These are phyloP conservation scores for Phorcus lineatus DNA, from an alignment of 2,888 invertebrate genomes.

Conservation along the genomic window DNA sequence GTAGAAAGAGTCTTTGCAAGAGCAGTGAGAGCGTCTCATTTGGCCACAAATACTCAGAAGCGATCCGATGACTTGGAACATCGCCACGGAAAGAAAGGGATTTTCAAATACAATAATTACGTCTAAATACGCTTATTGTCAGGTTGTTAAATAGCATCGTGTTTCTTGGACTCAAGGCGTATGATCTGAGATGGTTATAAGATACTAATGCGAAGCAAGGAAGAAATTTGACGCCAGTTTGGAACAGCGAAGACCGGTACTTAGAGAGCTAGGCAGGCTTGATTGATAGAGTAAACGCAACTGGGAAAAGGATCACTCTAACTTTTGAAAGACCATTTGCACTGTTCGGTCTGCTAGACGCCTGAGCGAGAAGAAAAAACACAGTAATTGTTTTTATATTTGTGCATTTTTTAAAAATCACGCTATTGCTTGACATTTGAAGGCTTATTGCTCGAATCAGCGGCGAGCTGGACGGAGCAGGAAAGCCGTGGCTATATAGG, in stretches of 20 bases:
- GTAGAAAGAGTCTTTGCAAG: neutral
- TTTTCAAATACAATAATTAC: conserved; percentile 40
- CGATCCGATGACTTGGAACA: conserved; percentile 30
- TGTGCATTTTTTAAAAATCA: neutral
- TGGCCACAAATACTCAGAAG: conserved; percentile 26
- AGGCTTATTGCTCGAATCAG: conserved; percentile 3
- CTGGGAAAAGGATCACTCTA: neutral
- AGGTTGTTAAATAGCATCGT: conserved; percentile 16
- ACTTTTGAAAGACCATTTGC: conserved; percentile 11
- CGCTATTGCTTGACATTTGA: neutral
- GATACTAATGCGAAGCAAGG: conserved; percentile 14
- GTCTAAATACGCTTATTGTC: conserved; percentile 26
- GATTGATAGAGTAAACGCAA: conserved; percentile 12
- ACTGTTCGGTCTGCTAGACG: conserved; percentile 4
- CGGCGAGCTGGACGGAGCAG: neutral
- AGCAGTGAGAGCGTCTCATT: neutral
- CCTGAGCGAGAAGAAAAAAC: neutral
- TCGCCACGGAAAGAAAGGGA: conserved; percentile 30
- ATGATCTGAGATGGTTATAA: conserved; percentile 19
- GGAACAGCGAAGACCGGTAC: neutral
- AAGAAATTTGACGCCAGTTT: conserved; percentile 19
- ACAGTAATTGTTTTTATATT: neutral
- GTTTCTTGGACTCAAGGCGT: conserved; percentile 8
- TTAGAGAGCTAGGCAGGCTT: neutral
- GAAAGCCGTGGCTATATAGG: too few species aligned